Evolutionary conservation across 2,797 vertebrate species (phyloP).

Genomic region (Etheostoma nigrum): DNA sequence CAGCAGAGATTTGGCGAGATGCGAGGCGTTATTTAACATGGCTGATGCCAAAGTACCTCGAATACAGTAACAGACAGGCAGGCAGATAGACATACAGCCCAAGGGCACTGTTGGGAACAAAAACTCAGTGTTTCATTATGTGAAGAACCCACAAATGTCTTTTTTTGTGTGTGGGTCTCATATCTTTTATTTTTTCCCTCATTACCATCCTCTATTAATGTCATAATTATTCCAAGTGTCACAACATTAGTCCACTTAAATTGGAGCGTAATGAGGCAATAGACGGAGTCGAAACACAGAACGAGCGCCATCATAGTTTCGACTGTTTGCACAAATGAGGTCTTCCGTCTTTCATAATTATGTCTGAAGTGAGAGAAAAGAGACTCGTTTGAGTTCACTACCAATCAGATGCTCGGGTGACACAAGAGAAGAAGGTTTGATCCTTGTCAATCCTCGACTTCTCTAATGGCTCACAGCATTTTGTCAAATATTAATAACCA

Average conservation of each 20-base stretch:
- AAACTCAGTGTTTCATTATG: conserved; percentile 61
- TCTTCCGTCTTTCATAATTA: conserved; percentile 58
- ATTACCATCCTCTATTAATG: conserved; percentile 71
- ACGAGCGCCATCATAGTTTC: conserved; percentile 57
- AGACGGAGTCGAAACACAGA: conserved; percentile 37
- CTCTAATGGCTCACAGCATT: neutral
- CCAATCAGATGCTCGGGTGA: neutral
- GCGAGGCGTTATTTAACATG: conserved; percentile 73
- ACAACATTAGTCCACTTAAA: conserved; percentile 68
- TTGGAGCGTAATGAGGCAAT: conserved; percentile 67
- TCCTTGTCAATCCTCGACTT: conserved; percentile 6
- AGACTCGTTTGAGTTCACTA: conserved; percentile 32
- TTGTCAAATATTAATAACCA: neutral
- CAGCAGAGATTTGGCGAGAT: conserved; percentile 71
- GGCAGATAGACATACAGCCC: conserved; percentile 69
- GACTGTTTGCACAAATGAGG: conserved; percentile 66
- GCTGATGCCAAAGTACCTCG: conserved; percentile 68
- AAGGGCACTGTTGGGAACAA: conserved; percentile 63
- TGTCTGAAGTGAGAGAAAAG: conserved; percentile 42
- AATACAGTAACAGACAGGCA: conserved; percentile 71
- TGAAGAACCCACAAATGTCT: conserved; percentile 57
- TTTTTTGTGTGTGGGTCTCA: conserved; percentile 6
- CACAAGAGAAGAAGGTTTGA: neutral
- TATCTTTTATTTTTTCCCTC: conserved; percentile 69
- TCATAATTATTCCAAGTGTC: conserved; percentile 77